Base-by-base conservation (phyloP, 2,113 vertebrate genomes). In the Ivindomyrus marchei region DNA sequence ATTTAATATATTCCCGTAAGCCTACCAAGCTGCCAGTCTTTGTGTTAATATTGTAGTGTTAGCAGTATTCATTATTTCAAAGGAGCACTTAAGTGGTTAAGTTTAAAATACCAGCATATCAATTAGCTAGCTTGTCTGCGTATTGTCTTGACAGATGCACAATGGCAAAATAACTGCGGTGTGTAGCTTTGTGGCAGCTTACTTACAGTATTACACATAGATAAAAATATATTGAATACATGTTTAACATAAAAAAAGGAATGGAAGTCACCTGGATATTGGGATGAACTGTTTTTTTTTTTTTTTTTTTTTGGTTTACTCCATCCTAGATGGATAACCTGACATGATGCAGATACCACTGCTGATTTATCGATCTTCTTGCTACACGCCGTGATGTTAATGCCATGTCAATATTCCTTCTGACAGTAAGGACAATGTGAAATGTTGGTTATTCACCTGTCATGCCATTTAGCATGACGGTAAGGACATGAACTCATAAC, bases 1-100 rank as follows among this genome's bases (percentile, higher is more conserved):
- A 36, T 80, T 80, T 80, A 42, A 80, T 80, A 80, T 42, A 80
- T 36, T 80, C 74, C 74, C 74, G 36, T 39, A 80, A 80, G 74
- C 39, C 74, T 80, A 42, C 31, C 74, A 36, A 42, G 31, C 17
- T 19, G 74, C 31, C 31, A 19, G 74, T 80, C 74, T 80, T 42
- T 42, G 74, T 80, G 74, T 42, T 80, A 80, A 80, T 80, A 80
- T 80, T 80, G 36, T 42, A 80, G 74, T 19, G n/a, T 8, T 42
- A 39, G 74, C 15, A 80, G 31, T 42, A 80, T 80, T 80, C 74
- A 80, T 80, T 80, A 42, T 80, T 80, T 80, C 36, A 39, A 80
- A 80, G 36, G 74, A 80, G 74, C 74, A 80, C 74, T 80, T 80
- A 70, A 70, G 62, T 31, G n/a, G 62, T 70, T 70, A 70, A 70